Evolutionary conservation across 1,140 invertebrate genomes (phyloP).

Genomic region (Metopolophium dirhodum): DNA sequence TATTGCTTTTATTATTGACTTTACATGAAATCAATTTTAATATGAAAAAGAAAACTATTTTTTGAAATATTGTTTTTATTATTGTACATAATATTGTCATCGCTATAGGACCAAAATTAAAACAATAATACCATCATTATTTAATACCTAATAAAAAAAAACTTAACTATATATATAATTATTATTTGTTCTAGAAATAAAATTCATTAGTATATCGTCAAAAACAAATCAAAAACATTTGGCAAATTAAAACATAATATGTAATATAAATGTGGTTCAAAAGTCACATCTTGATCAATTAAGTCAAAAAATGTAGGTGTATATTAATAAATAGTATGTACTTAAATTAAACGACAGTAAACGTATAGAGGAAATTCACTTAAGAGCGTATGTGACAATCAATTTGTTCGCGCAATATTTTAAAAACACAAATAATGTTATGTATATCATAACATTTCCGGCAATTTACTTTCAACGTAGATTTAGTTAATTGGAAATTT

Average conservation of each 20-base stretch:
- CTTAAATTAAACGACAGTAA: slow-evolving; percentile 19
- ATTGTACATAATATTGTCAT: neutral
- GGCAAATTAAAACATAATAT: neutral
- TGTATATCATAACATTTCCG: neutral
- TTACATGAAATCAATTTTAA: neutral
- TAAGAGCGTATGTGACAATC: slow-evolving; percentile 19
- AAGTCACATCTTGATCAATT: neutral
- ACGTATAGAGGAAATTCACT: slow-evolving; percentile 25
- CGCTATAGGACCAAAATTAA: neutral
- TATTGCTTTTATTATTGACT: neutral
- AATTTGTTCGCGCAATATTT: slow-evolving; percentile 11
- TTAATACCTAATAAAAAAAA: neutral
- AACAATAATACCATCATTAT: neutral
- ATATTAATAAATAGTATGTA: neutral
- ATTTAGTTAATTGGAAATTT: neutral
- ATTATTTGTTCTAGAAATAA: neutral
- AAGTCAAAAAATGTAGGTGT: neutral
- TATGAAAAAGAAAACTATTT: neutral
- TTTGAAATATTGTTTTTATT: neutral
- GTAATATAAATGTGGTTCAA: neutral
- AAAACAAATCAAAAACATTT: slow-evolving; percentile 1
- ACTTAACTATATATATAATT: neutral
- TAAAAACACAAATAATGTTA: slow-evolving; percentile 9
- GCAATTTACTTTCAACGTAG: neutral
- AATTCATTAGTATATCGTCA: neutral